Conservation (phyloP, 2,888 invertebrate species). For the Rugalucina vietnamica region DNA sequence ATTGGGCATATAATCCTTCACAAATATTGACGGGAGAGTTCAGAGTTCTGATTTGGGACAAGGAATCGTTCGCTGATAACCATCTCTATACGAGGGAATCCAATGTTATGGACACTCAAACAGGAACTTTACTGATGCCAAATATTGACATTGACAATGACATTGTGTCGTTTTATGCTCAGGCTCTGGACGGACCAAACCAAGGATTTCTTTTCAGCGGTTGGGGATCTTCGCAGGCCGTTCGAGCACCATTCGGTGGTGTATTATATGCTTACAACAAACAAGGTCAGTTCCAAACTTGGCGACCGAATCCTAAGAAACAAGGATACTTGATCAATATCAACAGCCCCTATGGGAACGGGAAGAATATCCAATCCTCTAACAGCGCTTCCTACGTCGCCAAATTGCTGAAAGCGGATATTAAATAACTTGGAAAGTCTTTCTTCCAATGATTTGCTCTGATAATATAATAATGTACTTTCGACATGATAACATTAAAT, state of each 20-base stretch:
- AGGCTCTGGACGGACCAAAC: constrained; percentile 40
- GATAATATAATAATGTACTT: no score
- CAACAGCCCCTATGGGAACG: constrained; percentile 36
- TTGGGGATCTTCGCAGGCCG: constrained; percentile 31
- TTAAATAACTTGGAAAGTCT: background rate
- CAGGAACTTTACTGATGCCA: background rate
- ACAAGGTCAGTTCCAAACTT: constrained; percentile 22
- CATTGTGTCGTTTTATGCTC: constrained; percentile 26
- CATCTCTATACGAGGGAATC: background rate
- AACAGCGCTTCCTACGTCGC: constrained; percentile 19
- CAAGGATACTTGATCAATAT: constrained; percentile 29
- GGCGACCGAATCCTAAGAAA: constrained; percentile 32
- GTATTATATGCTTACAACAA: constrained; percentile 32
- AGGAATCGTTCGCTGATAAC: background rate
- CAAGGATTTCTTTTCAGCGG: constrained; percentile 38
- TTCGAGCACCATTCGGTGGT: constrained; percentile 30
- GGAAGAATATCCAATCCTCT: constrained; percentile 27
- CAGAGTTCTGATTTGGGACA: constrained; percentile 12
- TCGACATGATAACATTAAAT: no score
- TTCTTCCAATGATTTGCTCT: no score
- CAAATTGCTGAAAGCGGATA: background rate
- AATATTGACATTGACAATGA: constrained; percentile 16
- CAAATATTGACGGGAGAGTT: constrained; percentile 1
- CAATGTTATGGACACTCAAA: background rate
- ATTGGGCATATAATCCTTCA: background rate